Conservation (phyloP, 2,113 vertebrate genomes). For the Turdus rufiventris region DNA sequence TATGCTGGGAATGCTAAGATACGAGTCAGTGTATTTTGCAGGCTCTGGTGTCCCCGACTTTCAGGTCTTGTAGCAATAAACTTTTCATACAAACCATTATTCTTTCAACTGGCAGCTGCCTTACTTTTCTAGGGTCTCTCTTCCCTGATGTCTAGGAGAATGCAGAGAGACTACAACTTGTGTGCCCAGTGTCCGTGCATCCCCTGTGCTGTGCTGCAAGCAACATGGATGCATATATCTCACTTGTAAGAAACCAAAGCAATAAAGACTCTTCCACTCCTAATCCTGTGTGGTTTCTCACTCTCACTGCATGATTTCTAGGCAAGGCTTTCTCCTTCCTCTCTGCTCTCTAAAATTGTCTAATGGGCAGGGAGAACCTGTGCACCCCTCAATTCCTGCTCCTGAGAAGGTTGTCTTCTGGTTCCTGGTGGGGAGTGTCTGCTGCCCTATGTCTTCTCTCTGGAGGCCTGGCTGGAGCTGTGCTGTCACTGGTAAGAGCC, state of each 20-base stretch:
- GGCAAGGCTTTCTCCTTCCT: neutral
- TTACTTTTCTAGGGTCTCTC: neutral
- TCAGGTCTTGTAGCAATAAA: neutral
- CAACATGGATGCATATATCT: neutral
- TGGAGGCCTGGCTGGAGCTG: neutral
- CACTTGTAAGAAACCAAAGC: slow-evolving; percentile 34
- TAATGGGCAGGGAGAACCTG: neutral
- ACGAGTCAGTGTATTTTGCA: neutral
- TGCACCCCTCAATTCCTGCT: fast-evolving
- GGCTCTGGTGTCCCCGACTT: neutral
- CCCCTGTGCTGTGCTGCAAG: neutral
- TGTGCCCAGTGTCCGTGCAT: neutral
- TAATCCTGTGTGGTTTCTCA: neutral
- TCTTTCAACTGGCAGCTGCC: neutral
- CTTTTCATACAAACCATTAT: neutral
- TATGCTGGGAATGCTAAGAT: neutral
- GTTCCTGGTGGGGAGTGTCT: neutral
- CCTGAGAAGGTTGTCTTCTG: neutral
- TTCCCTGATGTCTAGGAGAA: neutral
- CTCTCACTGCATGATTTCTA: neutral
- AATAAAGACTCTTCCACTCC: slow-evolving; percentile 49
- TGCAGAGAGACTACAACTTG: neutral
- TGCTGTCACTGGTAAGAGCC: neutral
- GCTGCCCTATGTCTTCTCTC: neutral
- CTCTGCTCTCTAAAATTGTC: neutral